Evolutionary conservation across 2,113 vertebrate genomes (phyloP).

Genomic region (Mirza zaza): DNA sequence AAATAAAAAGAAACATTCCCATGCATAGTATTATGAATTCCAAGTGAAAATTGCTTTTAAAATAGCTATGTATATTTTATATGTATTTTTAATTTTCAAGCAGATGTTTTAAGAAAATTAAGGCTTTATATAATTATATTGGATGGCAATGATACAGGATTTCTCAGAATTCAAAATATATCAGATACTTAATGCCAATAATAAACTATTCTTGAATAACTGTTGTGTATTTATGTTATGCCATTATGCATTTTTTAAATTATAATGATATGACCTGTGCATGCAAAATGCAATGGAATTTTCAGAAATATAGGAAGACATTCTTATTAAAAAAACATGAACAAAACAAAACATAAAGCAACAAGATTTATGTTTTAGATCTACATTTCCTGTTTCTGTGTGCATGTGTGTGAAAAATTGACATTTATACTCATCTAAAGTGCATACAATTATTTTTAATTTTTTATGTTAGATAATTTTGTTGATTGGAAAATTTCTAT

Average conservation of each 20-base stretch:
- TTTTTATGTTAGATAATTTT: background rate
- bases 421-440: background rate
- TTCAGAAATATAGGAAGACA: background rate
- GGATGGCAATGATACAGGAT: background rate
- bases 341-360: background rate
- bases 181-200: background rate
- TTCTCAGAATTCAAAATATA: constrained; percentile 36
- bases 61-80: background rate
- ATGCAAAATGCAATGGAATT: background rate
- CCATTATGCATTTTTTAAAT: background rate
- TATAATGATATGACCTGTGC: background rate
- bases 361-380: background rate
- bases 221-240: background rate
- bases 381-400: background rate
- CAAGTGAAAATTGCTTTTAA: constrained; percentile 33
- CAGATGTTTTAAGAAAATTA: constrained; percentile 27
- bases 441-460: background rate
- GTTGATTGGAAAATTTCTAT: background rate
- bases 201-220: background rate
- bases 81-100: constrained; percentile 22
- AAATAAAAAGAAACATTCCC: constrained; percentile 42
- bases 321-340: background rate
- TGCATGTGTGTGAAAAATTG: background rate
- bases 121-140: background rate
- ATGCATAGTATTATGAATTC: background rate